phyloP scores from a whole-genome alignment of 2,888 invertebrate species.

The Helobdella robusta region DNA sequence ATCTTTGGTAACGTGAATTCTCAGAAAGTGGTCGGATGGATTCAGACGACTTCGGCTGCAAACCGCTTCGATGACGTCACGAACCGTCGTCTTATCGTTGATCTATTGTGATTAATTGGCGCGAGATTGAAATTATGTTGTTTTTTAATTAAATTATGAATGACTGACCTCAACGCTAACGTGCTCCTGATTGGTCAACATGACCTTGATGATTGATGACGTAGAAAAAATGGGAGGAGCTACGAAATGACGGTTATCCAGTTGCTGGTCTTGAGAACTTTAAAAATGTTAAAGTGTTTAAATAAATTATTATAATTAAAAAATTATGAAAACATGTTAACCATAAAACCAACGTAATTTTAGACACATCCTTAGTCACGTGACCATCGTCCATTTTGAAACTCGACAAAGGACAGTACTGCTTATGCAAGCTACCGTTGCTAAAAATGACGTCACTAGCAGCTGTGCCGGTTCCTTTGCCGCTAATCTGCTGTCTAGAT shows the following conservation, averaged over 20 bases:
- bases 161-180: conserved; percentile 26
- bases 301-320: too few species aligned
- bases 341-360: too few species aligned
- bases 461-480: conserved; percentile 70
- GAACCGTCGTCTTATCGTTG: conserved; percentile 63
- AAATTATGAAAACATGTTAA: too few species aligned
- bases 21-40: conserved; percentile 87
- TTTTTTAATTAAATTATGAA: not conserved
- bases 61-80: conserved; percentile 83
- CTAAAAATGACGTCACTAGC: conserved; percentile 52
- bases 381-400: conserved; percentile 34
- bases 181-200: conserved; percentile 23
- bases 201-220: conserved; percentile 24
- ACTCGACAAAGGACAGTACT: conserved; percentile 34
- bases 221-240: not conserved
- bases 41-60: conserved; percentile 83
- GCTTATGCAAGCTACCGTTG: conserved; percentile 31
- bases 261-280: too few species aligned
- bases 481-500: conserved; percentile 69
- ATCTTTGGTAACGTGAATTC: conserved; percentile 71
- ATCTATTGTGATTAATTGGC: too few species aligned
- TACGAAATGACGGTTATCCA: not conserved
- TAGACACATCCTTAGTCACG: too few species aligned
- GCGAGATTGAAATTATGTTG: not conserved
- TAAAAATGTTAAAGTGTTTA: too few species aligned